Evolutionary conservation across 64 coral and sea anemone genomes (phyloP), one percentile per base, ranked within the genome.

Genomic region (Stylophora pistillata): DNA sequence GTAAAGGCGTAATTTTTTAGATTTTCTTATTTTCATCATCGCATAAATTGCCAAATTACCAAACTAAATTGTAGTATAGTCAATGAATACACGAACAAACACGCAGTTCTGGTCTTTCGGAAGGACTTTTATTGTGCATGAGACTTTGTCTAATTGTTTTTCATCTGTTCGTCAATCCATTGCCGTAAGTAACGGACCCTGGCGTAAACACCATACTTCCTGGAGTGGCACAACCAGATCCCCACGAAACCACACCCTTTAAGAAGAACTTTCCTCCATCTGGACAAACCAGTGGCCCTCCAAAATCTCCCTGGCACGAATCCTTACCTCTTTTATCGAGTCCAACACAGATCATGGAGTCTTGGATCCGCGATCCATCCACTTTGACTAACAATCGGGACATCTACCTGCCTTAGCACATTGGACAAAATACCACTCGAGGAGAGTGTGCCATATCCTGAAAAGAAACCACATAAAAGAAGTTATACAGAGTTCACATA

Each of bases 381-480:
- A n/a, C n/a, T n/a, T n/a, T n/a, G n/a, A n/a, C n/a, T n/a, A n/a
- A n/a, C n/a, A n/a, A n/a, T n/a, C n/a, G n/a, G n/a, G n/a, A n/a
- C n/a, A n/a, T n/a, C n/a, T n/a, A n/a, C n/a, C n/a, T n/a, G n/a
- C n/a, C n/a, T n/a, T n/a, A n/a, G n/a, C n/a, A n/a, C n/a, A n/a
- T 18, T 74, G 16, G 88, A 23, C 12, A 54, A 29, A 12, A 10
- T 9, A 7, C 88, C 88, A 58, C 55, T 30, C 5, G 76, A 55
- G 10, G 57, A 81, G 62, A 90, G 21, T 21, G 37, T 90, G 4
- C 88, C 88, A 90, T 73, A 90, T 74, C 88, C 88, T 90, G 7
- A 70, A 30, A 21, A 11, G 75, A 76, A 30, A 17, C 56, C 34
- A 15, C 10, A 12, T 11, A 28, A 72, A 4, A 15, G 14, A 13